Evolutionary conservation across 2,888 invertebrate species (phyloP).

Genomic region (Harpalus rubripes): DNA sequence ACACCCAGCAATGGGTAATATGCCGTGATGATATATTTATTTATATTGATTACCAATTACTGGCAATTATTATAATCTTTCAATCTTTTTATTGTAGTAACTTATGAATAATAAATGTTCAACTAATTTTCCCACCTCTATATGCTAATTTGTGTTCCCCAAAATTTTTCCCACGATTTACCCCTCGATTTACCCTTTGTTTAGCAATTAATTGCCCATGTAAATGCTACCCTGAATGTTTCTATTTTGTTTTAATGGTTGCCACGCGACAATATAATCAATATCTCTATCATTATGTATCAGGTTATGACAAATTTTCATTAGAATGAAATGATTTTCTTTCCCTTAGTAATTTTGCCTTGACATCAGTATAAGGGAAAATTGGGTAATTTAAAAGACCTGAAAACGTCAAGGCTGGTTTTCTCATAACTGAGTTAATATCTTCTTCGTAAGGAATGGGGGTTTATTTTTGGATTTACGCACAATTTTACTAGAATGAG

Average conservation of each 20-base stretch:
- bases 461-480: not conserved
- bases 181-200: not conserved
- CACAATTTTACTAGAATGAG: not conserved
- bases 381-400: not conserved
- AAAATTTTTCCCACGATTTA: not conserved
- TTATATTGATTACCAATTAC: not conserved
- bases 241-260: slow-evolving; percentile 44
- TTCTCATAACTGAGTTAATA: not conserved
- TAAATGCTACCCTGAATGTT: not conserved
- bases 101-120: not conserved
- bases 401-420: not conserved
- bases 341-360: not conserved
- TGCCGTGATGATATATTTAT: too few relatives aligned
- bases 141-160: not conserved
- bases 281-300: slow-evolving; percentile 36
- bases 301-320: slow-evolving; percentile 16
- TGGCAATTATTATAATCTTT: not conserved
- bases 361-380: not conserved
- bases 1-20: too few relatives aligned
- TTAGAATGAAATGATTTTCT: slow-evolving; percentile 9
- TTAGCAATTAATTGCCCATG: not conserved
- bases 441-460: not conserved
- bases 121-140: not conserved
- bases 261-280: slow-evolving; percentile 40
- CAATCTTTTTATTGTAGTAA: not conserved